Evolutionary conservation across 2,797 vertebrate genomes (phyloP), one percentile per base, ranked within the genome.

Genomic region (Strix occidentalis): DNA sequence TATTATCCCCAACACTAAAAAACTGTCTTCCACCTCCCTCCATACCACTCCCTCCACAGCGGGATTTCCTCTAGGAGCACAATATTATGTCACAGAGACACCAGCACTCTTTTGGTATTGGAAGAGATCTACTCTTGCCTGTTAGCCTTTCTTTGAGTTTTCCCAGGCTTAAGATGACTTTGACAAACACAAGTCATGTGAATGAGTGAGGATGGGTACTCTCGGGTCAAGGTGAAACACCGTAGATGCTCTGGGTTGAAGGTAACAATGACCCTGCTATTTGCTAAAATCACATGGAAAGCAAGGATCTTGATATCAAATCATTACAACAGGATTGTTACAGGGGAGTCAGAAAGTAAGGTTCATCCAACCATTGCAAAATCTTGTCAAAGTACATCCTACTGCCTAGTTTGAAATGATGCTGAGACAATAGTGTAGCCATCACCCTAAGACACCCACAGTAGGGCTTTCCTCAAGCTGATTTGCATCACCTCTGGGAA

Each of bases 1-100:
- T 8, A 19, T 45, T 20, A 3, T 11, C n/a, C 33, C 29, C 39
- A 17, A 11, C 0, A 3, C 57, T 69, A 13, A 54, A 37, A 56
- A 56, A 0, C 7, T 9, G 20, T 19, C 69, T 43, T 70, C 39
- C 39, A 15, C 23, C 18, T 33, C 37, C 53, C 53, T 37, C 53
- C 16, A 4, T 13, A 13, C 15, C n/a, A 11, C 48, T 57, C 23
- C 13, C 3, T 19, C 50, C 41, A n/a, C 39, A 48, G 68, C 25
- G 54, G 43, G 17, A 13, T 43, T 54, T 24, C 50, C 60, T 74
- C 60, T 16, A 16, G 70, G 70, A 87, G 14, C 35, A 43, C 56
- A 58, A 12, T 18, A 31, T 41, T 17, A 17, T 18, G 61, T 29
- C 65, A 50, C 18, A 77, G 63, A 58, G 11, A 24, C 39, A 37